Percentiles rank a stretch among this genome's conserved stretches.
Conservation (phyloP, 2,888 invertebrate genomes). For the Diarsia brunnea region DNA sequence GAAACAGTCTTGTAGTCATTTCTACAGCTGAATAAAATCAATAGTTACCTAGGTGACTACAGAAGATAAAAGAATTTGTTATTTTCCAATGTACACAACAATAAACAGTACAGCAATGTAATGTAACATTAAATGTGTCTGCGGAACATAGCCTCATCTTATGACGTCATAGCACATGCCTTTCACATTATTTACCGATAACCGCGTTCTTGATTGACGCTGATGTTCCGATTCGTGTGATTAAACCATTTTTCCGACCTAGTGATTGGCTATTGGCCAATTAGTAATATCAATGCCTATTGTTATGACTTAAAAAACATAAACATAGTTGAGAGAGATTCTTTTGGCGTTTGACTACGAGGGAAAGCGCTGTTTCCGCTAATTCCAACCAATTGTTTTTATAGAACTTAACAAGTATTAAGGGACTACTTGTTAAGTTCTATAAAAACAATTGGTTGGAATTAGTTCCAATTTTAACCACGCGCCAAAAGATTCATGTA, state of each 20-base stretch:
- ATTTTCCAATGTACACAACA: slow-evolving; percentile 1
- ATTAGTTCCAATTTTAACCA: not conserved
- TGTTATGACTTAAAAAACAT: slow-evolving; percentile 6
- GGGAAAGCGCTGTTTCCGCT: not conserved
- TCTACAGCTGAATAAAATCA: slow-evolving; percentile 2
- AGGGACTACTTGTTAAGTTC: not conserved
- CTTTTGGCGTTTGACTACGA: not conserved
- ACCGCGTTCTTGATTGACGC: slow-evolving; percentile 38
- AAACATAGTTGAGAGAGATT: not conserved
- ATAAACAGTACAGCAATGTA: slow-evolving; percentile 24
- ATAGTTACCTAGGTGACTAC: not conserved
- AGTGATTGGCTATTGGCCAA: slow-evolving; percentile 56
- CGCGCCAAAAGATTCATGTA: not conserved
- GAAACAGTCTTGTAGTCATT: not conserved
- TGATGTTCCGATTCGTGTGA: slow-evolving; percentile 31
- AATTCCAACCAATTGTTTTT: too few relatives aligned
- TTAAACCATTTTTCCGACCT: slow-evolving; percentile 43
- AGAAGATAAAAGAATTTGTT: slow-evolving; percentile 17
- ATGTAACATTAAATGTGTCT: slow-evolving; percentile 33
- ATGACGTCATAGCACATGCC: slow-evolving; percentile 41
- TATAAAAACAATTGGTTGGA: not conserved
- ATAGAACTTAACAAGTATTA: too few relatives aligned
- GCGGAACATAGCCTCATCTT: not conserved
- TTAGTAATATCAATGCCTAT: slow-evolving; percentile 23
- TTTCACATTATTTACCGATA: slow-evolving; percentile 44